Evolutionary conservation across 2,888 invertebrate species (phyloP).

Genomic region (Netelia virgata): DNA sequence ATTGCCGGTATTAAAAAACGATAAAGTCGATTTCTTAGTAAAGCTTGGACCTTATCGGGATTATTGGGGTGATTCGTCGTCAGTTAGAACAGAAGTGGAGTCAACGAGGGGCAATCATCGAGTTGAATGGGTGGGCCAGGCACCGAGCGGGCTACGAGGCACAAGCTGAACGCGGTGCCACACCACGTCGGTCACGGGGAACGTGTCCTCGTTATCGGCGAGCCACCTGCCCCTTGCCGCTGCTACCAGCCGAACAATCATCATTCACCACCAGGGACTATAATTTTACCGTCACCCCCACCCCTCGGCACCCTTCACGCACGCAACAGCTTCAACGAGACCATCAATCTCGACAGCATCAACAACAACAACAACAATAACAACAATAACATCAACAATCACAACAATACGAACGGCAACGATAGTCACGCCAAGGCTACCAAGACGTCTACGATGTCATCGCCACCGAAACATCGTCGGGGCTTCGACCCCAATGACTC

Average conservation of each 20-base stretch:
- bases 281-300: constrained; percentile 67
- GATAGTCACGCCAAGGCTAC: constrained; percentile 71
- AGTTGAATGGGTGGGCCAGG: constrained; percentile 84
- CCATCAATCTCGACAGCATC: constrained; percentile 64
- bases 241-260: constrained; percentile 74
- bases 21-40: constrained; percentile 29
- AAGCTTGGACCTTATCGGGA: constrained; percentile 15
- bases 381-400: constrained; percentile 64
- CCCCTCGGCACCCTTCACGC: constrained; percentile 65
- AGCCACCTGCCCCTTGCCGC: constrained; percentile 77
- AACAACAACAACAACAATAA: constrained; percentile 65
- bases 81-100: constrained; percentile 76
- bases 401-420: constrained; percentile 71
- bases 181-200: constrained; percentile 82
- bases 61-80: constrained; percentile 14
- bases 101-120: constrained; percentile 79
- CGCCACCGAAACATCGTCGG: constrained; percentile 81
- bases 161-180: constrained; percentile 83
- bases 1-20: neutral
- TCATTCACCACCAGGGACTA: constrained; percentile 68
- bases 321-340: constrained; percentile 61
- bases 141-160: constrained; percentile 82
- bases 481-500: constrained; percentile 82
- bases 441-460: constrained; percentile 79
- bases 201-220: constrained; percentile 80